A percentile compares a stretch with the other conserved stretches of the same genome.
These are phyloP conservation scores for Physella acuta DNA, from an alignment of 1,140 invertebrate genomes.

Conservation along the genomic window DNA sequence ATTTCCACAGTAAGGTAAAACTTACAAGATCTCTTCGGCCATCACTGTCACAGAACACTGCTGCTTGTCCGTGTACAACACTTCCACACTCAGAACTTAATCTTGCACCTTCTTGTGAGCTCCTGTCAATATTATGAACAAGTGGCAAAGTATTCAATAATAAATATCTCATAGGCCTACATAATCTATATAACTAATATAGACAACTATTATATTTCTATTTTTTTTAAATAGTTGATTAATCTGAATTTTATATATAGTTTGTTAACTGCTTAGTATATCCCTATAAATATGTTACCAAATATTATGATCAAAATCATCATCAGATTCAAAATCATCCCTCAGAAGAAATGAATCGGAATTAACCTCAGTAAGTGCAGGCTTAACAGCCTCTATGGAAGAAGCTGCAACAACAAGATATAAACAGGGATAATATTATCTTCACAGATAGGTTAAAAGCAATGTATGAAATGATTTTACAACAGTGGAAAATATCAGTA, in stretches of 20 bases:
- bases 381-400: conserved; percentile 25
- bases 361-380: conserved; percentile 47
- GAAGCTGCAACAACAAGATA: conserved; percentile 10
- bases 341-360: conserved; percentile 54
- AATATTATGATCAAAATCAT: conserved; percentile 32
- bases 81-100: conserved; percentile 49
- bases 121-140: conserved; percentile 36
- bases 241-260: too few relatives aligned
- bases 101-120: conserved; percentile 33
- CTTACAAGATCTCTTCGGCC: conserved; percentile 48
- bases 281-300: too few relatives aligned
- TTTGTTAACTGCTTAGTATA: too few relatives aligned
- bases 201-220: too few relatives aligned
- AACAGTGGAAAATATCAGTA: neutral
- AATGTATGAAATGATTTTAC: neutral
- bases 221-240: too few relatives aligned
- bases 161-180: too few relatives aligned
- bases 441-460: too few relatives aligned
- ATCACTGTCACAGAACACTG: conserved; percentile 46
- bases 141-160: too few relatives aligned
- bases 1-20: neutral
- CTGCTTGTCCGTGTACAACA: conserved; percentile 52
- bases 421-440: neutral
- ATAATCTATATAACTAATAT: too few relatives aligned
- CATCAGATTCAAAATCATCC: conserved; percentile 58